Evolutionary conservation across 2,797 vertebrate genomes (phyloP).

Genomic region (Thunnus albacares): DNA sequence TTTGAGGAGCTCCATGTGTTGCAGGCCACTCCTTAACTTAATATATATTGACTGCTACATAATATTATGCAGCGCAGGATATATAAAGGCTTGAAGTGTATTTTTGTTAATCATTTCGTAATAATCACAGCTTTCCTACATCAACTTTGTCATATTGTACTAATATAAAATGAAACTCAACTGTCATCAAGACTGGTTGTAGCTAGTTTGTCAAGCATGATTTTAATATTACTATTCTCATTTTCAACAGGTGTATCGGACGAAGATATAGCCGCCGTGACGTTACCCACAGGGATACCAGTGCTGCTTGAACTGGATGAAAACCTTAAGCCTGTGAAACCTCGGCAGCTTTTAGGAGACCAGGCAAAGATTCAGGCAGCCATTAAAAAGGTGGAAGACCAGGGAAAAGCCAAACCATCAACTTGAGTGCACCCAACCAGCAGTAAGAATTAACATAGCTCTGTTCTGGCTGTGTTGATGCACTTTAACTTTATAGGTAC

Average conservation of each 20-base stretch:
- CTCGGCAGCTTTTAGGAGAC: slow-evolving; percentile 93
- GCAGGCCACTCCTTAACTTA: slow-evolving; percentile 17
- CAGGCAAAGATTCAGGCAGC: slow-evolving; percentile 94
- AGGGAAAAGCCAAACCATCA: slow-evolving; percentile 91
- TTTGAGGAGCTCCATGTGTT: background rate
- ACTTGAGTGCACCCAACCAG: slow-evolving; percentile 54
- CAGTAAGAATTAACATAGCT: slow-evolving; percentile 14
- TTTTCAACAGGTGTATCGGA: slow-evolving; percentile 91
- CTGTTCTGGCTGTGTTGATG: background rate
- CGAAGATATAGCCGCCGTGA: slow-evolving; percentile 90
- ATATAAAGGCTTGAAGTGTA: slow-evolving; percentile 2
- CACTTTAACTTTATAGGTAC: slow-evolving; percentile 30
- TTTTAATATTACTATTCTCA: slow-evolving; percentile 9
- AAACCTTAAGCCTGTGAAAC: slow-evolving; percentile 89
- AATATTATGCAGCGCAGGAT: slow-evolving; percentile 15
- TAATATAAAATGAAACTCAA: background rate
- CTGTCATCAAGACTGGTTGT: background rate
- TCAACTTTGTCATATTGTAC: background rate
- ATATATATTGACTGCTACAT: slow-evolving; percentile 34
- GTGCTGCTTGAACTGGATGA: slow-evolving; percentile 95
- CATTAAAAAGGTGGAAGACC: slow-evolving; percentile 98
- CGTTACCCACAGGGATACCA: slow-evolving; percentile 95
- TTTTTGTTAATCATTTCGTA: slow-evolving; percentile 10
- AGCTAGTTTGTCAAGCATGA: background rate
- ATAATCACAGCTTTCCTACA: background rate